Percentiles rank a stretch among this genome's conserved stretches.
phyloP scores from a whole-genome alignment of 2,113 vertebrate species.

The Phasianus colchicus region DNA sequence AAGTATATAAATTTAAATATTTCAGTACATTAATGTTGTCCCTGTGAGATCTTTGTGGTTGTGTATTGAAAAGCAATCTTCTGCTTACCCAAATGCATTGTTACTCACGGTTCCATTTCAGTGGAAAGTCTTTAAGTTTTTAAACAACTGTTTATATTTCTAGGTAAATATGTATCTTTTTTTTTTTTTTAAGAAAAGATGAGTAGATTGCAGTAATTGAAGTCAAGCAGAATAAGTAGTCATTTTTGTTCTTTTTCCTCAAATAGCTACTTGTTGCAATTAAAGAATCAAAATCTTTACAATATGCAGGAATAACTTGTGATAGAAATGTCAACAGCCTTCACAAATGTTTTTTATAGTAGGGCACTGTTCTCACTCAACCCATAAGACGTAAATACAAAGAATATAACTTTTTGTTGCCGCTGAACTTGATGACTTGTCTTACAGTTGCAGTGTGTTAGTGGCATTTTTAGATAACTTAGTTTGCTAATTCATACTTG shows the following conservation, averaged over 20 bases:
- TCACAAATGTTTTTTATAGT: constrained; percentile 73
- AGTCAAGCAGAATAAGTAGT: constrained; percentile 64
- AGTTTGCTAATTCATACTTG: constrained; percentile 63
- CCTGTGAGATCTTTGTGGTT: constrained; percentile 88
- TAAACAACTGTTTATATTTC: constrained; percentile 79
- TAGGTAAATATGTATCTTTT: constrained; percentile 74
- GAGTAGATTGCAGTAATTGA: constrained; percentile 77
- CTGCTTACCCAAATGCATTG: constrained; percentile 83
- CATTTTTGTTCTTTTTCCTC: constrained; percentile 69
- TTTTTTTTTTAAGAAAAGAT: constrained; percentile 38
- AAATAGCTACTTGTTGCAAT: constrained; percentile 70
- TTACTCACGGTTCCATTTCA: constrained; percentile 81
- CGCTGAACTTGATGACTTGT: constrained; percentile 59
- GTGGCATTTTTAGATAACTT: constrained; percentile 55
- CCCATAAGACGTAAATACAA: constrained; percentile 47
- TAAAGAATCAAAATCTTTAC: constrained; percentile 66
- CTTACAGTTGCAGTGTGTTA: constrained; percentile 63
- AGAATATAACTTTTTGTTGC: constrained; percentile 53
- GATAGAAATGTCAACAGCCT: constrained; percentile 82
- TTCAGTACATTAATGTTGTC: constrained; percentile 87
- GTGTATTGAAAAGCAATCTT: constrained; percentile 86
- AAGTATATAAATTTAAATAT: constrained; percentile 85
- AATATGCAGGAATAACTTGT: constrained; percentile 72
- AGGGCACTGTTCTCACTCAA: constrained; percentile 67
- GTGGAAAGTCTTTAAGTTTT: constrained; percentile 81